These are phyloP conservation scores for Chromoteleia sp. DNA, from an alignment of 2,888 invertebrate species.

Conservation along the genomic window DNA sequence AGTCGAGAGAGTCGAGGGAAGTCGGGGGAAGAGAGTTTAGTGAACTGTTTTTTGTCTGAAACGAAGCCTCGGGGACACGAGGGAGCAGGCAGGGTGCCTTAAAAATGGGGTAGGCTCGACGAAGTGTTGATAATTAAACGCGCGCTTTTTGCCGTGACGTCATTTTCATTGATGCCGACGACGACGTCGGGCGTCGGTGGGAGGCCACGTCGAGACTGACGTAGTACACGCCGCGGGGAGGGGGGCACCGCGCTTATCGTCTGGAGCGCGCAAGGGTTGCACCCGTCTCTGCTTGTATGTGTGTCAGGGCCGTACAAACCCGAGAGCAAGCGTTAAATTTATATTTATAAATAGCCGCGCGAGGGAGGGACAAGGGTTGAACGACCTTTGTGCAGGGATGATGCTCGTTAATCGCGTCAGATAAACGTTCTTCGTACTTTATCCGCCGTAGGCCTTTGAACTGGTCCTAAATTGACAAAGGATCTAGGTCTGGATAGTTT, in stretches of 20 bases:
- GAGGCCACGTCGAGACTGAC: conserved; percentile 74
- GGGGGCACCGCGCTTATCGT: conserved; percentile 45
- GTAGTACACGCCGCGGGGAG: conserved; percentile 70
- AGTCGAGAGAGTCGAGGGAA: background rate
- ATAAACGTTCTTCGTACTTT: conserved; percentile 3
- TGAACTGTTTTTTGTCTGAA: conserved; percentile 52
- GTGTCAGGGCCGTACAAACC: conserved; percentile 67
- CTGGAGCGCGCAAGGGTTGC: conserved; percentile 59
- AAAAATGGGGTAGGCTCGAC: conserved; percentile 71
- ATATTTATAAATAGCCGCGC: conserved; percentile 31
- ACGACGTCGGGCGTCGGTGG: conserved; percentile 66
- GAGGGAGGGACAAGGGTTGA: conserved; percentile 1
- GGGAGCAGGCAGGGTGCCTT: conserved; percentile 39
- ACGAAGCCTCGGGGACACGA: conserved; percentile 57
- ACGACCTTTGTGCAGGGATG: conserved; percentile 16
- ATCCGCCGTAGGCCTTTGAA: conserved; percentile 17
- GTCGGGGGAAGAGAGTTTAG: conserved; percentile 32
- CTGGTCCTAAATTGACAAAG: conserved; percentile 5
- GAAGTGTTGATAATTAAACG: conserved; percentile 82
- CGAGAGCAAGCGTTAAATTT: conserved; percentile 47
- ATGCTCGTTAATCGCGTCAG: conserved; percentile 37
- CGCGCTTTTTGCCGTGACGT: conserved; percentile 85
- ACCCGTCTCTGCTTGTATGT: conserved; percentile 46
- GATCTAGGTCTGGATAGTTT: background rate
- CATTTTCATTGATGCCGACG: conserved; percentile 86